A percentile compares a stretch with the other conserved stretches of the same genome.
phyloP scores from a whole-genome alignment of 2,113 vertebrate species.

The Salvator merianae region DNA sequence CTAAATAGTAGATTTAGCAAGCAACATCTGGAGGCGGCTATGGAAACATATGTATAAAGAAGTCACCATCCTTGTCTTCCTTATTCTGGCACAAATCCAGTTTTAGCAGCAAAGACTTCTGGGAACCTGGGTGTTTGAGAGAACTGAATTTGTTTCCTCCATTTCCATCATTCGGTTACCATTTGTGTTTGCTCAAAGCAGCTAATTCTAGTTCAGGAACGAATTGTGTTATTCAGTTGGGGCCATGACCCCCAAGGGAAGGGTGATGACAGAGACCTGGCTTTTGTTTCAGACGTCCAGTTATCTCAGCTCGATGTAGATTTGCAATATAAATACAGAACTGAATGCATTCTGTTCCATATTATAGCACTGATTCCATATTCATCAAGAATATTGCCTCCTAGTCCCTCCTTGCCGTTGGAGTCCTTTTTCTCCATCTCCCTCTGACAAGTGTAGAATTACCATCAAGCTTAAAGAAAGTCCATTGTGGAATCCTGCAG shows the following conservation, averaged over 20 bases:
- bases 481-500: background rate
- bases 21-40: too few species aligned
- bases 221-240: background rate
- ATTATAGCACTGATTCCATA: background rate
- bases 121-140: background rate
- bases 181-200: background rate
- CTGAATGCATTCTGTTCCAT: background rate
- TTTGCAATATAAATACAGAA: background rate
- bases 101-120: background rate
- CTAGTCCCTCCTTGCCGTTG: background rate
- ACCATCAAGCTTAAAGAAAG: background rate
- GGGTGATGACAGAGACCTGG: too few species aligned
- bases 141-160: background rate
- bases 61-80: background rate
- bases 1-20: too few species aligned
- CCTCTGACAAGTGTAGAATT: background rate
- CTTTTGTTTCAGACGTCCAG: background rate
- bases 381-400: constrained; percentile 9
- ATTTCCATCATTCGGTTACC: background rate
- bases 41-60: background rate
- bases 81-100: background rate
- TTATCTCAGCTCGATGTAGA: background rate
- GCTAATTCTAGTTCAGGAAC: background rate
- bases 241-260: background rate
- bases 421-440: background rate